Evolutionary conservation across 2,888 invertebrate genomes (phyloP), one percentile per base, ranked within the genome.

Genomic region (Agonopterix arenella): DNA sequence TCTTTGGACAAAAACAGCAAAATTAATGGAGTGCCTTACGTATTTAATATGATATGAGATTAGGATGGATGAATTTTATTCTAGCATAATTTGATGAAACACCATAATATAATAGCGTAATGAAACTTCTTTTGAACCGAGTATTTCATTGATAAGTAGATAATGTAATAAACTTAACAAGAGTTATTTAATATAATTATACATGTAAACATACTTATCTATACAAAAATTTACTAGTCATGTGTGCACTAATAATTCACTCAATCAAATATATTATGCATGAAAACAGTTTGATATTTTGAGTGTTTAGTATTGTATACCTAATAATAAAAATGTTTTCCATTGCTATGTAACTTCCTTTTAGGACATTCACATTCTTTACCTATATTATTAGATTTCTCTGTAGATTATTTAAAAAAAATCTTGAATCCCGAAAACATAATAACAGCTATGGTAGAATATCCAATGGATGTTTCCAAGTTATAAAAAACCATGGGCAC

Each of bases 11-110:
- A 80, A 76, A 82, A 68, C 83, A 79, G 83, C 83, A 78, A 85
- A 84, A 84, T 84, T 83, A 85, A 84, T 78, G 88, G 89, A 90
- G 90, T 90, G 90, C 90, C 90, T 90, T 90, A 90, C 84, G 84
- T 89, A 89, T 81, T 77, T 83, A 85, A 79, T 88, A 86, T 82
- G 71, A 84, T 84, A 88, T 47, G 83, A 43, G 13, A 81, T 81
- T 89, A 89, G 89, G 78, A 75, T 76, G 83, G 70, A 84, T 80
- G 85, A 88, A 83, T 81, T 84, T 85, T 89, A 89, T 83, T 84
- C 75, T 89, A 89, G 89, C 82, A 84, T 89, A 86, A 89, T 88
- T 88, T 78, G 80, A 88, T 72, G 80, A 81, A 84, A 89, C 89
- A 89, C 86, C 89, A 89, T 79, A 78, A 77, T 76, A 81, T 82